Evolutionary conservation across 35 echinoderm and acorn worm species (phyloP), one percentile per base, ranked within the genome.

Genomic region (Strongylocentrotus purpuratus): DNA sequence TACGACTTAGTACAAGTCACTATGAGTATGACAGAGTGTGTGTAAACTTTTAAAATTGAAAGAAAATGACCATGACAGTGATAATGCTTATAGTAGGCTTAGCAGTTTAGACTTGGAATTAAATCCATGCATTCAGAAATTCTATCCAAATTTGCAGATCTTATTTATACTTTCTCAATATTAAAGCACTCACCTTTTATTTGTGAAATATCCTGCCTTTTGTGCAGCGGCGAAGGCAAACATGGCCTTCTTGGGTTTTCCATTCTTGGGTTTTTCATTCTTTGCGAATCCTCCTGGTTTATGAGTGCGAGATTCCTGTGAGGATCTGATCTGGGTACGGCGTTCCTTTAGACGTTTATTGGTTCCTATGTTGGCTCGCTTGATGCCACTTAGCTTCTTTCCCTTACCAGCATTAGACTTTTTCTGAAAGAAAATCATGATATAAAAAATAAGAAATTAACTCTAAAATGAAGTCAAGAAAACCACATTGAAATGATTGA

Each of bases 361-460:
- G 9, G 47, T 96, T 28, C 87, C 55, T 25, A 96, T 96, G 87
- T 94, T 94, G n/a, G 85, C 85, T 94, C 86, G 33, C 61, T 96
- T 96, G 46, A 96, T 91, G 14, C 89, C n/a, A 45, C 96, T 96
- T 17, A 96, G 46, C 28, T 92, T 88, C 41, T 33, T 59, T 85
- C 86, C 47, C 55, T 45, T 95, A 17, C 95, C 85, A 89, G 33
- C 87, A 9, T 15, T 46, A 86, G 25, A 86, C 20, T 89, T 89
- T 89, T 33, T 46, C 87, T 89, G 25, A 78, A 78, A 78, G 65
- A n/a, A 7, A 78, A 28, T 78, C 18, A 71, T 12, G 50, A 55
- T 55, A 55, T 55, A 55, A 55, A 13, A n/a, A n/a, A n/a, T n/a
- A n/a, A n/a, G n/a, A n/a, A 55, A 14, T 55, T 12, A 10, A 55